phyloP scores from a whole-genome alignment of 2,888 invertebrate genomes.

The Uropetala carovei region DNA sequence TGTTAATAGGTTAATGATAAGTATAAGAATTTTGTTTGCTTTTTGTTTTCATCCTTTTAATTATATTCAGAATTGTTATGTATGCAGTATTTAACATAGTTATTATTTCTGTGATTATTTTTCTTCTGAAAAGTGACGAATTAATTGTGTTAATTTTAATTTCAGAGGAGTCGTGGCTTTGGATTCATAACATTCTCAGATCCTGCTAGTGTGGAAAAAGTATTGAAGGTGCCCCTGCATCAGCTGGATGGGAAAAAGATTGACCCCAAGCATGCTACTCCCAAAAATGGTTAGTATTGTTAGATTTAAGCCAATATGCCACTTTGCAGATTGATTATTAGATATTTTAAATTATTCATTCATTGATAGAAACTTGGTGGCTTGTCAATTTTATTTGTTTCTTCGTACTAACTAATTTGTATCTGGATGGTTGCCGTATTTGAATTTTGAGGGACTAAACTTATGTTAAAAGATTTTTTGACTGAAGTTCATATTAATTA shows the following conservation, averaged over 20 bases:
- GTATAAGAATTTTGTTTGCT: too few relatives aligned
- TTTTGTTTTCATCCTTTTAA: too few relatives aligned
- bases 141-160: slow-evolving; percentile 69
- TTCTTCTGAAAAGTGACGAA: too few relatives aligned
- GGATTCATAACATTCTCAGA: slow-evolving; percentile 96
- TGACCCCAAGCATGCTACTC: slow-evolving; percentile 95
- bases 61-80: too few relatives aligned
- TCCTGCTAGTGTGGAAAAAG: slow-evolving; percentile 92
- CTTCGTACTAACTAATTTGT: background rate
- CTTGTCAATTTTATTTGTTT: background rate
- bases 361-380: too few relatives aligned
- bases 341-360: too few relatives aligned
- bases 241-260: slow-evolving; percentile 95
- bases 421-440: background rate
- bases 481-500: background rate
- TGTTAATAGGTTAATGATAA: too few relatives aligned
- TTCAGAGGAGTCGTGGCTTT: slow-evolving; percentile 95
- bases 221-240: slow-evolving; percentile 92
- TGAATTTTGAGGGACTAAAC: background rate
- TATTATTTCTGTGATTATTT: too few relatives aligned
- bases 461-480: background rate
- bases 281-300: slow-evolving; percentile 78
- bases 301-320: background rate
- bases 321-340: background rate
- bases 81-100: too few relatives aligned